Conservation (phyloP, 2,888 invertebrate genomes). For the Spatulosminthurus flaviceps region DNA sequence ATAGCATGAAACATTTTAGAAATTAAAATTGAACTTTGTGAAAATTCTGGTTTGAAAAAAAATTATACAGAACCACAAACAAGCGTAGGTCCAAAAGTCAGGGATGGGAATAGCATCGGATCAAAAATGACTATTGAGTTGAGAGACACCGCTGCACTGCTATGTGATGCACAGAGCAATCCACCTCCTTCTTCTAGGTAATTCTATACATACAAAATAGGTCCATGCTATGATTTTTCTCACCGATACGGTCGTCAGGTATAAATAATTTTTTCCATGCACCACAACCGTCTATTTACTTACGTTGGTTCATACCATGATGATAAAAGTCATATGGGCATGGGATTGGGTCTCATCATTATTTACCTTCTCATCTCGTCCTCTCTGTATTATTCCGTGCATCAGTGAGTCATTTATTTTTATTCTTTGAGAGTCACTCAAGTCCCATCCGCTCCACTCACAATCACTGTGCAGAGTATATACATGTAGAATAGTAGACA, state of each 20-base stretch:
- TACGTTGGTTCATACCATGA: not conserved
- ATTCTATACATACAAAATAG: too few relatives aligned
- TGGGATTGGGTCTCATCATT: not conserved
- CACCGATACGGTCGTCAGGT: constrained; percentile 16
- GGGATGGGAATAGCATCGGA: constrained; percentile 64
- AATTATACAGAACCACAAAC: constrained; percentile 62
- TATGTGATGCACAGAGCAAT: constrained; percentile 63
- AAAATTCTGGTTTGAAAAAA: too few relatives aligned
- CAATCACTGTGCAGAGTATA: not conserved
- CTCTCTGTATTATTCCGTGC: constrained; percentile 3
- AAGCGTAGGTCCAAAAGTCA: constrained; percentile 64
- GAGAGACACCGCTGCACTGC: constrained; percentile 51
- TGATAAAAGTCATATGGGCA: not conserved
- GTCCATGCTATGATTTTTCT: constrained; percentile 6
- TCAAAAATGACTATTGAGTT: constrained; percentile 62
- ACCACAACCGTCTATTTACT: not conserved
- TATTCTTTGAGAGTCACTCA: constrained; percentile 13
- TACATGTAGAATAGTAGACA: too few relatives aligned
- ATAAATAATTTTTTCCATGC: not conserved
- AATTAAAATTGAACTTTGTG: too few relatives aligned
- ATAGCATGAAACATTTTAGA: too few relatives aligned
- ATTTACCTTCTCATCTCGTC: not conserved
- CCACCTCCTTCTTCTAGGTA: constrained; percentile 62
- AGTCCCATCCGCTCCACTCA: constrained; percentile 6
- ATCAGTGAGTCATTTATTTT: constrained; percentile 27